phyloP scores from a whole-genome alignment of 2,113 vertebrate genomes.

The Aegithalos caudatus region DNA sequence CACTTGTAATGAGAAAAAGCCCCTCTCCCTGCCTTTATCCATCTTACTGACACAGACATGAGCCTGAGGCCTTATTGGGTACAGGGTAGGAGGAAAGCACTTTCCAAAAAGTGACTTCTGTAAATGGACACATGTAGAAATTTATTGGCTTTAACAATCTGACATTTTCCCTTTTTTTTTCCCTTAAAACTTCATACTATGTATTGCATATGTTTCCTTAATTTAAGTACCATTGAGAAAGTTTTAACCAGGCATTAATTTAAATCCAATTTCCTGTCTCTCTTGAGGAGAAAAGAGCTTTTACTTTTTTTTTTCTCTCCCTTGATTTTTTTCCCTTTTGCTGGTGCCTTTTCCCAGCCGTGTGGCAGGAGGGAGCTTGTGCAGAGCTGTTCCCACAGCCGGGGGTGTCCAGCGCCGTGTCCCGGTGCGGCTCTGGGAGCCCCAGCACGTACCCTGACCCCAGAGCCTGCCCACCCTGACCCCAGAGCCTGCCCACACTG shows the following conservation, averaged over 20 bases:
- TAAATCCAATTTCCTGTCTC: constrained; percentile 46
- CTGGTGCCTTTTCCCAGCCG: neutral
- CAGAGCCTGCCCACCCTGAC: too few species aligned
- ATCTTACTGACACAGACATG: neutral
- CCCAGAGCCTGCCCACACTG: too few species aligned
- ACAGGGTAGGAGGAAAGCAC: neutral
- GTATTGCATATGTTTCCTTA: neutral
- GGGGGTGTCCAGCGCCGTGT: constrained; percentile 39
- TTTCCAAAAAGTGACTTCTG: neutral
- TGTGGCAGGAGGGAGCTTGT: constrained; percentile 47
- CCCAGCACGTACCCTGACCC: constrained; percentile 50
- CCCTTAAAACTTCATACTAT: neutral
- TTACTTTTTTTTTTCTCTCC: neutral
- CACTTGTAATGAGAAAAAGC: neutral
- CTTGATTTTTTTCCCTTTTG: neutral
- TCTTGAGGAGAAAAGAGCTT: neutral
- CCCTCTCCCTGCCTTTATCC: neutral
- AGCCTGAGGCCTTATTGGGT: neutral
- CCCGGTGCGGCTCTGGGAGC: constrained; percentile 25
- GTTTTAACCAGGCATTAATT: constrained; percentile 14
- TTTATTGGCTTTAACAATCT: neutral
- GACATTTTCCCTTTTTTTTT: neutral
- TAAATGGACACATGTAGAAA: neutral
- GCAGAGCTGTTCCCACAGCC: constrained; percentile 40
- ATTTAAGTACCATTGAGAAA: neutral